phyloP scores from a whole-genome alignment of 2,113 vertebrate species.

The Mustelus asterias region DNA sequence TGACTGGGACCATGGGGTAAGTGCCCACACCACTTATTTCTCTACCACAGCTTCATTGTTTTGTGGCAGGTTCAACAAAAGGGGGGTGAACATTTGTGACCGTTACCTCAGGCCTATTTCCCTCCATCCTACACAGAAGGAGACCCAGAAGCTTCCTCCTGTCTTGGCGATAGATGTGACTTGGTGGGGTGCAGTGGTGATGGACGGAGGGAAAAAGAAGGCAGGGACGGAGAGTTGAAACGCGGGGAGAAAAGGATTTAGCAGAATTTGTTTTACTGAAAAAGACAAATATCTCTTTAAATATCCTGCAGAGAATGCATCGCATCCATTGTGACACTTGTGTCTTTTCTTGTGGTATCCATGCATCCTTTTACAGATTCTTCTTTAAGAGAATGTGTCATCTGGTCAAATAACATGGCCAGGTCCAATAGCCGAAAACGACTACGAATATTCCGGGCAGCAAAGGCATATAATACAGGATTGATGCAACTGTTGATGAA shows the following conservation, averaged over 20 bases:
- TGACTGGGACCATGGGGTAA: background rate
- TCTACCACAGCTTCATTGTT: background rate
- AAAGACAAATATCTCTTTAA: background rate
- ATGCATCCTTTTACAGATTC: slow-evolving; percentile 2
- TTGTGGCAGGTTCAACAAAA: background rate
- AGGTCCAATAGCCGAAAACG: slow-evolving; percentile 57
- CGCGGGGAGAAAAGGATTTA: background rate
- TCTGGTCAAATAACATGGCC: slow-evolving; percentile 59
- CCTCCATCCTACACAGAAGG: background rate
- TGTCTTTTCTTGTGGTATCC: background rate
- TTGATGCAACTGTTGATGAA: slow-evolving; percentile 64
- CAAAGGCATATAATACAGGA: slow-evolving; percentile 64
- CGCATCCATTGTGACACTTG: background rate
- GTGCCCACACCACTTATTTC: background rate
- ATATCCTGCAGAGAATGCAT: background rate
- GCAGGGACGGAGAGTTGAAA: background rate
- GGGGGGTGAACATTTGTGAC: background rate
- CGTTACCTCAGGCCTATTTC: background rate
- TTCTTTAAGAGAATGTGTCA: slow-evolving; percentile 52
- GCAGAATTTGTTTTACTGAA: no score
- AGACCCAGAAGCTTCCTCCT: background rate
- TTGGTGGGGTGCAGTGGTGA: background rate
- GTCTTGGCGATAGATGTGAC: background rate
- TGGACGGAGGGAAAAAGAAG: background rate
- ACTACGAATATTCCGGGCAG: slow-evolving; percentile 58